Percentiles rank a stretch among this genome's conserved stretches.
phyloP scores from a whole-genome alignment of 2,113 vertebrate species.

The Acrocephalus arundinaceus region DNA sequence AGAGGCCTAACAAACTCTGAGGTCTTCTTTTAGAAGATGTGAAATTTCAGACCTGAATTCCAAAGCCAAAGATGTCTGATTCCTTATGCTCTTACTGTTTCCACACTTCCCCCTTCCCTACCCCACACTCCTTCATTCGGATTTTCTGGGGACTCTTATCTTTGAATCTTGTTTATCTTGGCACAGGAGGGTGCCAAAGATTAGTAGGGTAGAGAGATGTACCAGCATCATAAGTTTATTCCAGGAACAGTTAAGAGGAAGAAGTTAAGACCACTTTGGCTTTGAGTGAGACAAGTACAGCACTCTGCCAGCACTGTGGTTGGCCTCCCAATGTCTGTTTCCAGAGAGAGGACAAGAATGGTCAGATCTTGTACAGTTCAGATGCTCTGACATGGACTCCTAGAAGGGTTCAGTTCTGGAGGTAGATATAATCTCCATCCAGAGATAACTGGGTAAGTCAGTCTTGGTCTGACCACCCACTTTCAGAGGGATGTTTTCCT shows the following conservation, averaged over 20 bases:
- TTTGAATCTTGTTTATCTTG: background rate
- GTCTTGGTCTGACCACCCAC: background rate
- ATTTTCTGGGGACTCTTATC: background rate
- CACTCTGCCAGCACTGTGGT: background rate
- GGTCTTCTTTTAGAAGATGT: background rate
- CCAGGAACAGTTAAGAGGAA: background rate
- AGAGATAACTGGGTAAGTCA: background rate
- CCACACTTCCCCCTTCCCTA: background rate
- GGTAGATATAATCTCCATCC: background rate
- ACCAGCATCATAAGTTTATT: background rate
- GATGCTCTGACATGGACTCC: background rate
- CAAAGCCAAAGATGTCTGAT: background rate
- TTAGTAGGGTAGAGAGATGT: background rate
- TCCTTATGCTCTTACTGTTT: fast-evolving
- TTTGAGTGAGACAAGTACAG: background rate
- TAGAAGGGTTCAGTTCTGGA: background rate
- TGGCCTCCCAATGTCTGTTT: background rate
- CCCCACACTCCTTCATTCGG: background rate
- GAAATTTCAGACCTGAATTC: background rate
- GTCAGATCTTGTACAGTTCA: background rate
- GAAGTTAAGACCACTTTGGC: background rate
- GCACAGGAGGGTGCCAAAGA: background rate
- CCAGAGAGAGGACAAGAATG: background rate
- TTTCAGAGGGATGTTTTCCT: background rate
- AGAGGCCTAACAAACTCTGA: background rate